phyloP scores from a whole-genome alignment of 2,797 vertebrate species.

The Micropoecilia bifurca region DNA sequence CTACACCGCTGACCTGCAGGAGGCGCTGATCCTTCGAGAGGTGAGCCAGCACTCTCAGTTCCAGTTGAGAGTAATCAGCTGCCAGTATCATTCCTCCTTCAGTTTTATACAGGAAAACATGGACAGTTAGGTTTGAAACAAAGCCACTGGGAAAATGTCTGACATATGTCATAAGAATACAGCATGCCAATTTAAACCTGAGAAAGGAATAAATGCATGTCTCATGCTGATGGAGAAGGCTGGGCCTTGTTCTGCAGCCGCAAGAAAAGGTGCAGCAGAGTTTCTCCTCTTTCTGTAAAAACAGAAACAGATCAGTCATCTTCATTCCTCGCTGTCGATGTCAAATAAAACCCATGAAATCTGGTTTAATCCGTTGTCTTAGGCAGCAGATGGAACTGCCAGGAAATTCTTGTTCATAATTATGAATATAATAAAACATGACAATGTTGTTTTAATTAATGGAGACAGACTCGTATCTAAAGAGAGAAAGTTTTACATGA shows the following conservation, averaged over 20 bases:
- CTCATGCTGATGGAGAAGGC: slow-evolving; percentile 94
- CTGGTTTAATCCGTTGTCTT: background rate
- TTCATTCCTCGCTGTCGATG: background rate
- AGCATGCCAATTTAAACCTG: slow-evolving; percentile 79
- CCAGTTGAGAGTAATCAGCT: slow-evolving; percentile 96
- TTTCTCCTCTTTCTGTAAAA: slow-evolving; percentile 58
- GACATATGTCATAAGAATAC: background rate
- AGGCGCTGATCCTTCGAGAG: slow-evolving; percentile 88
- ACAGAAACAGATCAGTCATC: background rate
- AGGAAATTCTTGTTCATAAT: background rate
- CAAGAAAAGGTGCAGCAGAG: slow-evolving; percentile 34
- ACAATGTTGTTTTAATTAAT: background rate
- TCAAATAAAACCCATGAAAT: background rate
- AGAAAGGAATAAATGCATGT: slow-evolving; percentile 93
- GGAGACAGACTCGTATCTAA: background rate
- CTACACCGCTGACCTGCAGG: slow-evolving; percentile 73
- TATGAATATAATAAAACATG: background rate
- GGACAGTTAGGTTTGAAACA: background rate
- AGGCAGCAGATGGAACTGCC: background rate
- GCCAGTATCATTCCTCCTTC: slow-evolving; percentile 93
- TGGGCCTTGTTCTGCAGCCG: slow-evolving; percentile 75
- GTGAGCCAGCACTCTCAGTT: slow-evolving; percentile 94
- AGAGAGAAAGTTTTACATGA: background rate
- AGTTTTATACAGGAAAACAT: slow-evolving; percentile 23
- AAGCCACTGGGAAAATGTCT: background rate